Base-by-base conservation (phyloP, 2,797 vertebrate species). In the Alectoris magna region DNA sequence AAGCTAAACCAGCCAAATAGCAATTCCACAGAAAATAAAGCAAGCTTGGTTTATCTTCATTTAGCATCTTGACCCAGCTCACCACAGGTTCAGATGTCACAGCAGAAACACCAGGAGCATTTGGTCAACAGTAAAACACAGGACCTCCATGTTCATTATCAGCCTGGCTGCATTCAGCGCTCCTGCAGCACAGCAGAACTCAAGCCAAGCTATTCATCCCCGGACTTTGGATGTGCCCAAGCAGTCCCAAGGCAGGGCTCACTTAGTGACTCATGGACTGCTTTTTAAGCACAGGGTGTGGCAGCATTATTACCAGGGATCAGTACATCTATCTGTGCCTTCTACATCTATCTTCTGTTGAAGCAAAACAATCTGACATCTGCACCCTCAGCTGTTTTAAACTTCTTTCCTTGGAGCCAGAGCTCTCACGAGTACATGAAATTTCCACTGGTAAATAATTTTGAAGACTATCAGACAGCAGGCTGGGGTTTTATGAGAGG, bases 381-480 rank as follows among this genome's bases (percentile, higher is more conserved):
- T 72, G 82, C 69, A 83, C 73, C 15, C 53, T 56, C 78, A 84
- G 66, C 49, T 80, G 51, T 18, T 71, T 43, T 17, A 23, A 69
- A 68, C 58, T 67, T 3, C 10, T 10, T 53, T 83, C 71, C 48
- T 66, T 39, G 41, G 8, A 92, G 51, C 72, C 73, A 64, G 27
- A 43, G 80, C 64, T 69, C 88, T 83, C 79, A 38, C 90, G 75
- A 69, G 24, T 41, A 62, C 26, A 10, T 13, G 14, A 39, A 55
- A 39, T 77, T 74, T 36, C 62, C 75, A 70, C 71, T 71, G 56
- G 73, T 46, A 93, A 95, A 41, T 56, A 72, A 70, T 83, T 83
- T 24, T 62, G 74, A n/a, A 43, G 51, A 84, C n/a, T n/a, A 56
- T 39, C 72, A 87, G 76, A 56, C 15, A 44, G 88, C 36, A 88